These are phyloP conservation scores for Anastatus disparis DNA, from an alignment of 1,140 invertebrate genomes.

Conservation along the genomic window DNA sequence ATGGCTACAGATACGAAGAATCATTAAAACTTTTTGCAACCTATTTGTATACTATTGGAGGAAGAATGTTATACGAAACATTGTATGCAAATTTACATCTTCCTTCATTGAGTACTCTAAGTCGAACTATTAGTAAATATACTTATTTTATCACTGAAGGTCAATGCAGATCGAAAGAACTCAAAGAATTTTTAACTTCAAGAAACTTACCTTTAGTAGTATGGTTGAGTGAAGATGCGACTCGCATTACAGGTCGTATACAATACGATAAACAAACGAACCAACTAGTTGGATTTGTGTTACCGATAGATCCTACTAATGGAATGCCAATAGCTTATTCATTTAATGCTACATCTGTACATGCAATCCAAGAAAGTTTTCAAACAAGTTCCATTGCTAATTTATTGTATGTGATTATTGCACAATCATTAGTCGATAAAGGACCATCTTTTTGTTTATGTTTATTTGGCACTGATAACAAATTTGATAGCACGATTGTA, in stretches of 20 bases:
- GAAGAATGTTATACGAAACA: no score
- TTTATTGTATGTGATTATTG: conserved; percentile 18
- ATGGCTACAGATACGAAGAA: no score
- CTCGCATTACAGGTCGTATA: conserved; percentile 25
- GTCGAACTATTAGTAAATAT: no score
- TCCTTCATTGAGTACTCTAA: no score
- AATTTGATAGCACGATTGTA: conserved; percentile 25
- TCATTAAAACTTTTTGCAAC: no score
- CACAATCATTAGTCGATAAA: conserved; percentile 9
- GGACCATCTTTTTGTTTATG: conserved; percentile 15
- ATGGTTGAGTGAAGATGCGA: conserved; percentile 39
- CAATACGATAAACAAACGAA: conserved; percentile 34
- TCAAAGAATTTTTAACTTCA: conserved; percentile 25
- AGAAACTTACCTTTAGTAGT: conserved; percentile 29
- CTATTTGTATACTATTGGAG: no score
- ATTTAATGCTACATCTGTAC: conserved; percentile 21
- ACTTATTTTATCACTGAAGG: no score
- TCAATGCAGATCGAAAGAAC: no score
- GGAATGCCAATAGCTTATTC: conserved; percentile 26
- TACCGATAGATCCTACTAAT: conserved; percentile 6
- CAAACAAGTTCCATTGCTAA: neutral
- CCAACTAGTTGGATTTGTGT: conserved; percentile 28
- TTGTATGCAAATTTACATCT: no score
- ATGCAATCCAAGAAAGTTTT: conserved; percentile 10
- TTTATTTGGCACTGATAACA: conserved; percentile 32